Evolutionary conservation across 2,888 invertebrate genomes (phyloP).

Genomic region (Diaphora mendica): DNA sequence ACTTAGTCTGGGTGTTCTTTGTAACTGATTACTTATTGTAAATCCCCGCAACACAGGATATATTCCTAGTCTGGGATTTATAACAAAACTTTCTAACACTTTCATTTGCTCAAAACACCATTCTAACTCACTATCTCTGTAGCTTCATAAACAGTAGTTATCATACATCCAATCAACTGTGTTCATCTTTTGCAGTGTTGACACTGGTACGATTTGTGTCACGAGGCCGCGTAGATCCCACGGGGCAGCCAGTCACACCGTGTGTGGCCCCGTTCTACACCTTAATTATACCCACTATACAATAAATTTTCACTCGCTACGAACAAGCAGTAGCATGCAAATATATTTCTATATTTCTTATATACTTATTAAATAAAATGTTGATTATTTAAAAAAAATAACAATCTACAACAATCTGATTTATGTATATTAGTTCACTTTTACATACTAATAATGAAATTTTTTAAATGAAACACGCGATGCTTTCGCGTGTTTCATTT

Average conservation of each 20-base stretch:
- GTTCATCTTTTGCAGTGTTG: conserved; percentile 33
- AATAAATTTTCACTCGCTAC: conserved; percentile 60
- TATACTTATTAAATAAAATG: not conserved
- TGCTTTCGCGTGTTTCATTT: not conserved
- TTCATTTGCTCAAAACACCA: not conserved
- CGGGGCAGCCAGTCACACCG: conserved; percentile 53
- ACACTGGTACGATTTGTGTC: conserved; percentile 53
- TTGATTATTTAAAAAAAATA: conserved; percentile 6
- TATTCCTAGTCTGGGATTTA: too few relatives aligned
- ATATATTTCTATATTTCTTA: conserved; percentile 22
- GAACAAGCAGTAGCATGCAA: conserved; percentile 36
- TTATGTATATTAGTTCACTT: conserved; percentile 15
- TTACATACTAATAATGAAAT: not conserved
- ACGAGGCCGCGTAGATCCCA: conserved; percentile 57
- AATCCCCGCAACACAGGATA: too few relatives aligned
- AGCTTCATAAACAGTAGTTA: conserved; percentile 18
- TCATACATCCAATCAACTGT: conserved; percentile 17
- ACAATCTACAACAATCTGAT: conserved; percentile 10
- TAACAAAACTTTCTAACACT: not conserved
- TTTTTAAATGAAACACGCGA: too few relatives aligned
- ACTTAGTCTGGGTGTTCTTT: too few relatives aligned
- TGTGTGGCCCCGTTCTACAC: conserved; percentile 56
- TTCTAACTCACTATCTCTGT: not conserved
- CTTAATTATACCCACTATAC: conserved; percentile 59
- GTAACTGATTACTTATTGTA: too few relatives aligned